Conservation (phyloP, 2,113 vertebrate genomes). For the Perca schrenkii region DNA sequence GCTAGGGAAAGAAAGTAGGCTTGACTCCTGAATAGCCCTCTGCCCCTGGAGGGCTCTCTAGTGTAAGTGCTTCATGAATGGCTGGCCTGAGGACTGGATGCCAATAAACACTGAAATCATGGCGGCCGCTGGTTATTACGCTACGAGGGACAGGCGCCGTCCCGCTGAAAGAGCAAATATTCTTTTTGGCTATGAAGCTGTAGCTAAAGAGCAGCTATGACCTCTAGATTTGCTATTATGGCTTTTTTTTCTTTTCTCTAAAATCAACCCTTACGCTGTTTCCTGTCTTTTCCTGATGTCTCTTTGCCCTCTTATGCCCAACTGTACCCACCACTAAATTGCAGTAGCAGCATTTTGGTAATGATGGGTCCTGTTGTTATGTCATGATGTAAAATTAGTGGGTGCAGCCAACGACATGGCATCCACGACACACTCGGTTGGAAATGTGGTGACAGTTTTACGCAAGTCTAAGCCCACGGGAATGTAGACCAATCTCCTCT, state of each 20-base stretch:
- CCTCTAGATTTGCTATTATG: constrained; percentile 40
- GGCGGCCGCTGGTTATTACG: constrained; percentile 26
- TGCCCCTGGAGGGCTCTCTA: constrained; percentile 46
- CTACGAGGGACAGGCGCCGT: constrained; percentile 16
- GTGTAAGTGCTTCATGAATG: constrained; percentile 67
- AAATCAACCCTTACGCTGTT: not conserved
- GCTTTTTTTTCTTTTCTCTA: not conserved
- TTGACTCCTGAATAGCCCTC: constrained; percentile 51
- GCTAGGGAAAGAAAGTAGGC: constrained; percentile 52
- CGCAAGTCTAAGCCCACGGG: constrained; percentile 42
- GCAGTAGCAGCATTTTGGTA: constrained; percentile 58
- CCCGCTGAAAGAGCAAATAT: constrained; percentile 55
- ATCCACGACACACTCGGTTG: constrained; percentile 50
- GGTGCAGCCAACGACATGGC: constrained; percentile 56
- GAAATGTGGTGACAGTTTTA: constrained; percentile 62
- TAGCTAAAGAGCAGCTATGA: constrained; percentile 57
- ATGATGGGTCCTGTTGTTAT: constrained; percentile 67
- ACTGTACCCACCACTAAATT: constrained; percentile 20
- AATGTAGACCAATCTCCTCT: constrained; percentile 56
- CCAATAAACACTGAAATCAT: constrained; percentile 54
- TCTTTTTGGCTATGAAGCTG: constrained; percentile 32
- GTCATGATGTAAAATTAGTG: constrained; percentile 61
- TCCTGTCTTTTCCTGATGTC: constrained; percentile 18
- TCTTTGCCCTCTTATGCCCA: not conserved
- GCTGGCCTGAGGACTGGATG: constrained; percentile 49